These are phyloP conservation scores for Galerucella calmariensis DNA, from an alignment of 2,888 invertebrate genomes.

Conservation along the genomic window DNA sequence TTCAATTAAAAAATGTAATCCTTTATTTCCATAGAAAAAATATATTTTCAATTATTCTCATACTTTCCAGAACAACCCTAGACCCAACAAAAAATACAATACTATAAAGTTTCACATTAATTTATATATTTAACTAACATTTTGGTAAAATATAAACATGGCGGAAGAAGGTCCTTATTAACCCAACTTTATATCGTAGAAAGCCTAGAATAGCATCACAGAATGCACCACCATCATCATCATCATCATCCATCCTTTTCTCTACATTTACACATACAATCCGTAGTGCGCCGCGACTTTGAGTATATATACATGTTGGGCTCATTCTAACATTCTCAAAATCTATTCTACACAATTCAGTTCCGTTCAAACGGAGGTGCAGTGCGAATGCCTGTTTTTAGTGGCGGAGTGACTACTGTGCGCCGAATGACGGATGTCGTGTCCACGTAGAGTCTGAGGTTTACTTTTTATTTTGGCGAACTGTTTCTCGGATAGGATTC, in stretches of 20 bases:
- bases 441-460: too few relatives aligned
- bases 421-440: slow-evolving; percentile 23
- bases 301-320: slow-evolving; percentile 17
- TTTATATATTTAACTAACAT: too few relatives aligned
- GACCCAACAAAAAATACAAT: too few relatives aligned
- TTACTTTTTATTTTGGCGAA: background rate
- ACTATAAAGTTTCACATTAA: too few relatives aligned
- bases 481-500: slow-evolving; percentile 15
- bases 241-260: background rate
- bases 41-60: too few relatives aligned
- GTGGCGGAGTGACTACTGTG: slow-evolving; percentile 38
- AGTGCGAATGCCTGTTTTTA: slow-evolving; percentile 51
- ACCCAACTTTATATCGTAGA: background rate
- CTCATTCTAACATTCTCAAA: slow-evolving; percentile 34
- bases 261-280: background rate
- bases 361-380: slow-evolving; percentile 54
- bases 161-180: background rate
- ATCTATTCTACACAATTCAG: slow-evolving; percentile 46
- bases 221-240: too few relatives aligned
- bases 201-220: background rate
- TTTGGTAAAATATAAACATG: too few relatives aligned
- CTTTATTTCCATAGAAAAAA: too few relatives aligned
- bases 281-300: slow-evolving; percentile 47
- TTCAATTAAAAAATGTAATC: too few relatives aligned
- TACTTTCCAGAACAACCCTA: too few relatives aligned